Base-by-base conservation (phyloP, 2,888 invertebrate genomes). In the Trissolcus japonicus region DNA sequence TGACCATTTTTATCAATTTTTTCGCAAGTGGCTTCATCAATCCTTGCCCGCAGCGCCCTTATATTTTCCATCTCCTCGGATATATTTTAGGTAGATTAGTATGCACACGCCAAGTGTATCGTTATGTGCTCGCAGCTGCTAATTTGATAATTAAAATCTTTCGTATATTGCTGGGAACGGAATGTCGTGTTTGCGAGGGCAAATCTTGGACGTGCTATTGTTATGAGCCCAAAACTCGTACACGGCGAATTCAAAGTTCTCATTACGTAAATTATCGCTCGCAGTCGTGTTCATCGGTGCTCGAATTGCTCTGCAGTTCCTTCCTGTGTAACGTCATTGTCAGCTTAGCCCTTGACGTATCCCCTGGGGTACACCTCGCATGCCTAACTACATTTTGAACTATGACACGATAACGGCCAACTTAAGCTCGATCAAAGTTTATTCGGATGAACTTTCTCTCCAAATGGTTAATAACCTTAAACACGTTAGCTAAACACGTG, bases 401-500 rank as follows among this genome's bases (percentile, higher is more conserved):
- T 79, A 56, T 79, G 74, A 74, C 79, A 76, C 71, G 71, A 76
- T 79, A 76, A 79, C 74, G 71, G 67, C 71, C 67, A 74, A 79
- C 71, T 76, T 74, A 56, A 67, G 71, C 56, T 74, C 56, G 72
- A 79, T 76, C 76, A 72, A 79, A 79, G 73, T 79, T 79, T 71
- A 56, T 62, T 73, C 48, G 29, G 41, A 66, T 73, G 66, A 29
- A 66, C 66, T 66, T 66, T 60, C 60, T 56, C 61, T 56, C 66
- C 60, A 73, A 66, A 66, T 73, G 55, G 25, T 55, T 66, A 60
- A 55, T 41, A 35, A 54, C 46, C 54, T 66, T 16, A 73, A 73
- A 61, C 40, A 4, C 17, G 14, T 61, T 55, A 55, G 35, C 13
- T 11, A 65, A 54, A 60, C 48, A 55, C 21, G n/a, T 54, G 53